Evolutionary conservation across 2,888 invertebrate species (phyloP).

Genomic region (Drosophila antonietae): DNA sequence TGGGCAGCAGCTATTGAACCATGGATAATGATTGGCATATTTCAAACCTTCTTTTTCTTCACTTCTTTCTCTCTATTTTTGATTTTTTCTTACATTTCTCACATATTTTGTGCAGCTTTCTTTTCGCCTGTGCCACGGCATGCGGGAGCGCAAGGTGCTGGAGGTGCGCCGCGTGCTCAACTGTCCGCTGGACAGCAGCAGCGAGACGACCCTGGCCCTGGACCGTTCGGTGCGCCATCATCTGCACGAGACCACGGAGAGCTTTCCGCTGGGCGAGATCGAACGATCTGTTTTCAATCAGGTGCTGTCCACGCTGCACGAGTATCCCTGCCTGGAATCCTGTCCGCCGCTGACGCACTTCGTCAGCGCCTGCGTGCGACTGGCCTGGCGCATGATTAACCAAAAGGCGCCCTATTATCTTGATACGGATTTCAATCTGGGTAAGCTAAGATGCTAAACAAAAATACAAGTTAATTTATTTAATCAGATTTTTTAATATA

Average conservation of each 20-base stretch:
- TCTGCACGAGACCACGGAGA: constrained; percentile 89
- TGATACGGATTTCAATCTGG: constrained; percentile 89
- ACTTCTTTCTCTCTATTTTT: constrained; percentile 13
- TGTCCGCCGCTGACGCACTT: constrained; percentile 92
- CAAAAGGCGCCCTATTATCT: constrained; percentile 89
- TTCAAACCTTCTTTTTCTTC: constrained; percentile 29
- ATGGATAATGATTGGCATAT: constrained; percentile 53
- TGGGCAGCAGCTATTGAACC: constrained; percentile 45
- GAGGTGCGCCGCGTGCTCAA: constrained; percentile 89
- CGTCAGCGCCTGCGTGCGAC: constrained; percentile 91
- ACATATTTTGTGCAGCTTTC: constrained; percentile 86
- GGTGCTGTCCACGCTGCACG: constrained; percentile 95
- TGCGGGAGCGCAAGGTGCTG: constrained; percentile 90
- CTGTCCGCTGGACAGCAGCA: constrained; percentile 84
- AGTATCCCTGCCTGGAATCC: constrained; percentile 94
- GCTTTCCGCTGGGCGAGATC: constrained; percentile 89
- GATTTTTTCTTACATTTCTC: not conserved
- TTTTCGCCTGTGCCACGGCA: constrained; percentile 89
- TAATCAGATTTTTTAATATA: not conserved
- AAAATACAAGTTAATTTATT: no score
- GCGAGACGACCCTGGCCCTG: constrained; percentile 85
- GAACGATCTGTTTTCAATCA: constrained; percentile 89
- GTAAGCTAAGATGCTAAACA: constrained; percentile 75
- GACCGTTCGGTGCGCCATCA: constrained; percentile 87
- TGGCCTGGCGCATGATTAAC: constrained; percentile 94